Evolutionary conservation across 2,113 vertebrate genomes (phyloP).

Genomic region (human (Homo sapiens)): GRCh38 chr3:68319501-68320000

Average conservation of each 20-base stretch:
- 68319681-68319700: neutral
- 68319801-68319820: constrained; percentile 61
- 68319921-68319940: constrained; percentile 65
- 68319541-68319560: neutral
- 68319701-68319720: constrained; percentile 37
- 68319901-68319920: constrained; percentile 60
- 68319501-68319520: neutral
- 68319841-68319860: constrained; percentile 59
- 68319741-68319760: constrained; percentile 45
- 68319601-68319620: neutral
- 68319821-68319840: constrained; percentile 46
- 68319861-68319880: constrained; percentile 69
- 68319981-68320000: constrained; percentile 42
- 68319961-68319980: neutral
- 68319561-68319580: neutral
- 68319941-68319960: constrained; percentile 50
- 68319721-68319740: neutral
- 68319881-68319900: constrained; percentile 77
- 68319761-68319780: constrained; percentile 46
- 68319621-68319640: neutral
- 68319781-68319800: constrained; percentile 56
- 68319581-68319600: neutral
- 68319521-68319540: neutral
- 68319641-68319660: neutral
- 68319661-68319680: neutral